Evolutionary conservation across 2,113 vertebrate species (phyloP), one percentile per base, ranked within the genome.

Genomic region (Saccopteryx leptura): DNA sequence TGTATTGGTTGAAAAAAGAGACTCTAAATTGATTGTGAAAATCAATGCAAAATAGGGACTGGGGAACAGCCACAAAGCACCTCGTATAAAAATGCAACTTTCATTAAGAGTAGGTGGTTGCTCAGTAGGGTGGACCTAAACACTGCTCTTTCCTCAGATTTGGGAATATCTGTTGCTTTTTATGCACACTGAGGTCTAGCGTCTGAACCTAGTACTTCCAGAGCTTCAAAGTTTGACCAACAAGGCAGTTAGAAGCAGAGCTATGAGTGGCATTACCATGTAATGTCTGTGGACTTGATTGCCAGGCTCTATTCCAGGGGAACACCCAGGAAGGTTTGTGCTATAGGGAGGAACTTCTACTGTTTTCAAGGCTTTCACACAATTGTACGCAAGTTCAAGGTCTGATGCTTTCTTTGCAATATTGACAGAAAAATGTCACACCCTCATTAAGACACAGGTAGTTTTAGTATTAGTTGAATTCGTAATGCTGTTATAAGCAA

Each of bases 341-440:
- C 28, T 65, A 19, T 68, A 72, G 60, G 61, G 11, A 79, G 5
- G 33, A 68, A 12, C 14, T 31, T 87, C 12, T 39, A 19, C 9
- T 91, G 18, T 85, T 74, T 93, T 71, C 24, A 18, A 46, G 78
- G 74, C 17, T 96, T 90, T 92, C 54, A 90, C 56, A 90, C 33
- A 88, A 75, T 15, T 94, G 18, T 8, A 31, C 75, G 3, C 5
- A 80, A 87, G 46, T 46, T 69, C 26, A 68, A 91, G 75, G 23
- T 88, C 19, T 71, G 60, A 90, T 39, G 33, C 23, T 82, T 60
- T 95, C 52, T 95, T 82, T 90, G 50, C 75, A 58, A 9, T 76
- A 66, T 28, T 75, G 33, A 52, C 24, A 89, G 39, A 58, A 92
- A 75, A 50, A 86, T 65, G 28, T 61, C n/a, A 65, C 31, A 54